Conservation (phyloP, 2,888 invertebrate species). For the Palloptera scutellata region DNA sequence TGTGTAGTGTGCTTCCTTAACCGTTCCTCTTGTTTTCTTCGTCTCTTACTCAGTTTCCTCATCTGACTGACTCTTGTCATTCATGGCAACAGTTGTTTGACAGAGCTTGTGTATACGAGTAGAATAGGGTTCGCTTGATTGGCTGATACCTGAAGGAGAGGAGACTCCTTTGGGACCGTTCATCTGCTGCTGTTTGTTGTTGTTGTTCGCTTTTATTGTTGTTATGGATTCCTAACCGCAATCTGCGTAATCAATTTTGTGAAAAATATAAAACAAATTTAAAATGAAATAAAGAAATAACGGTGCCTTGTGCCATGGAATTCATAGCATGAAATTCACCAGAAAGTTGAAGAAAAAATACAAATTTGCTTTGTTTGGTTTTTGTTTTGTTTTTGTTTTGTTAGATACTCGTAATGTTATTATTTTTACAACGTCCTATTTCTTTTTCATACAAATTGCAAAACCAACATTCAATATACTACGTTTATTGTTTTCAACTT, state of each 20-base stretch:
- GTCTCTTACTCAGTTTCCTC: too few species aligned
- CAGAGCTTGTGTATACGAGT: too few species aligned
- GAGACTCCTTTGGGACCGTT: too few species aligned
- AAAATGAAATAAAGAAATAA: not conserved
- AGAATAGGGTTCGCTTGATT: too few species aligned
- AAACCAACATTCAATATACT: not conserved
- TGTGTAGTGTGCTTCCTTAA: too few species aligned
- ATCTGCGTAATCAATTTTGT: not conserved
- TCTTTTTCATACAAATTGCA: constrained; percentile 33
- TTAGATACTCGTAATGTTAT: constrained; percentile 47
- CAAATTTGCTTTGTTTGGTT: constrained; percentile 21
- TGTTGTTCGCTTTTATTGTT: not conserved
- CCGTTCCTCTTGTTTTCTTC: too few species aligned
- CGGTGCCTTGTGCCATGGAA: not conserved
- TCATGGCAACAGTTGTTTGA: too few species aligned
- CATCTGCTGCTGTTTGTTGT: not conserved
- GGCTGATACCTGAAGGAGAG: too few species aligned
- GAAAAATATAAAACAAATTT: not conserved
- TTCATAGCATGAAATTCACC: constrained; percentile 22
- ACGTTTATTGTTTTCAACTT: not conserved
- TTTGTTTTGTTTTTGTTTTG: constrained; percentile 16
- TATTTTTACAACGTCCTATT: constrained; percentile 65
- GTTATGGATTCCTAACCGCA: constrained; percentile 5
- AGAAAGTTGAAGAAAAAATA: constrained; percentile 30
- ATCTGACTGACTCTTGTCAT: too few species aligned